phyloP scores from a whole-genome alignment of 1,140 invertebrate species.

The Bombus consobrinus region DNA sequence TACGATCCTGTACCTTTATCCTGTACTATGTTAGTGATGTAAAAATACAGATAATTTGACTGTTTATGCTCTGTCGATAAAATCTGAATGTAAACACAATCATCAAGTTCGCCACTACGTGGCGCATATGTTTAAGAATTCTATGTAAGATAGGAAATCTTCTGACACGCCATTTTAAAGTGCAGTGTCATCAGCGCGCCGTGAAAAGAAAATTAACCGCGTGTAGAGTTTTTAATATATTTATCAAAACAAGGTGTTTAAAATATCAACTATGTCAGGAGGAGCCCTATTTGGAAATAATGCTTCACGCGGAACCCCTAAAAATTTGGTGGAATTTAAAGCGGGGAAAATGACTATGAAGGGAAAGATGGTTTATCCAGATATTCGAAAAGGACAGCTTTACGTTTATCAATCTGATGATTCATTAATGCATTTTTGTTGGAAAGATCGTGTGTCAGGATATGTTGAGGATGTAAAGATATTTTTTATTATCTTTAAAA shows the following conservation, averaged over 20 bases:
- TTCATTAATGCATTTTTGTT: slow-evolving; percentile 98
- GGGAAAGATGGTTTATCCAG: slow-evolving; percentile 96
- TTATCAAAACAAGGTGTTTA: slow-evolving; percentile 20
- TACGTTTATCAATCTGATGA: slow-evolving; percentile 98
- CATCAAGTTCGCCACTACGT: background rate
- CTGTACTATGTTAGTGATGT: no score
- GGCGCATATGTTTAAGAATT: slow-evolving; percentile 16
- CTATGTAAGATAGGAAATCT: slow-evolving; percentile 2
- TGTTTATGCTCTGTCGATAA: background rate
- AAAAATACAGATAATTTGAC: background rate
- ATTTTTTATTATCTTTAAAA: slow-evolving; percentile 23
- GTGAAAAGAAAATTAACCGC: slow-evolving; percentile 32
- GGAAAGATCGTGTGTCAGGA: slow-evolving; percentile 95
- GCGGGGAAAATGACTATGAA: slow-evolving; percentile 98
- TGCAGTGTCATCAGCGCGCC: slow-evolving; percentile 60
- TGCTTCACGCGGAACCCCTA: slow-evolving; percentile 89
- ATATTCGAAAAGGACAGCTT: slow-evolving; percentile 96
- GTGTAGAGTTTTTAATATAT: slow-evolving; percentile 30
- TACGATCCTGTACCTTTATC: no score
- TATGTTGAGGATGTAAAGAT: slow-evolving; percentile 88
- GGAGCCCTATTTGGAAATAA: slow-evolving; percentile 89
- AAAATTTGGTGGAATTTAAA: slow-evolving; percentile 97
- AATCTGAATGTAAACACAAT: background rate
- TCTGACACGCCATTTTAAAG: slow-evolving; percentile 59
- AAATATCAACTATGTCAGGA: slow-evolving; percentile 77